Evolutionary conservation across 2,888 invertebrate species (phyloP).

Genomic region (Epiblema foenella): DNA sequence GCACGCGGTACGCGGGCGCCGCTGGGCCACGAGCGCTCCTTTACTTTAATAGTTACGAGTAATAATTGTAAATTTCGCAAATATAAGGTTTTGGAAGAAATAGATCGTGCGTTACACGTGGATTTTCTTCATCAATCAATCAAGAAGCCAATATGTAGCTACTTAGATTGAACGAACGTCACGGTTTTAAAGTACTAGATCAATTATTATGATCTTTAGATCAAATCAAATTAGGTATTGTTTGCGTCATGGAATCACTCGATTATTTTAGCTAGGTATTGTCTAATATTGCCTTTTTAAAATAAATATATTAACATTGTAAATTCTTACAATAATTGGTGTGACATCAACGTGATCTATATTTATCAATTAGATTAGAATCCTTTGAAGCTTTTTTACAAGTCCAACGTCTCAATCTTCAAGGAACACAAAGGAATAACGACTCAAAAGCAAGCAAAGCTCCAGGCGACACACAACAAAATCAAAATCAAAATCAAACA

Average conservation of each 20-base stretch:
- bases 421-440: background rate
- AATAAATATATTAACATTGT: background rate
- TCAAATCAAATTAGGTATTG: background rate
- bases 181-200: conserved; percentile 1
- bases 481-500: too few relatives aligned
- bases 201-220: background rate
- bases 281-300: too few relatives aligned
- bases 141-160: background rate
- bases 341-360: background rate
- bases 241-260: background rate
- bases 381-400: background rate
- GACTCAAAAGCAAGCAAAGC: conserved; percentile 1
- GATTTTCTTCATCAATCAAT: background rate
- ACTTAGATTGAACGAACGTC: background rate
- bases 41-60: too few relatives aligned
- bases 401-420: background rate
- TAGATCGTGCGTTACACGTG: background rate
- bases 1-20: too few relatives aligned
- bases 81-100: background rate
- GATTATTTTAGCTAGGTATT: too few relatives aligned
- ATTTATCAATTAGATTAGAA: background rate
- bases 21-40: too few relatives aligned
- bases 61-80: background rate
- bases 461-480: background rate
- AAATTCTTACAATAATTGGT: background rate